Evolutionary conservation across 1,140 invertebrate genomes (phyloP).

Genomic region (Lysiphlebus fabarum): DNA sequence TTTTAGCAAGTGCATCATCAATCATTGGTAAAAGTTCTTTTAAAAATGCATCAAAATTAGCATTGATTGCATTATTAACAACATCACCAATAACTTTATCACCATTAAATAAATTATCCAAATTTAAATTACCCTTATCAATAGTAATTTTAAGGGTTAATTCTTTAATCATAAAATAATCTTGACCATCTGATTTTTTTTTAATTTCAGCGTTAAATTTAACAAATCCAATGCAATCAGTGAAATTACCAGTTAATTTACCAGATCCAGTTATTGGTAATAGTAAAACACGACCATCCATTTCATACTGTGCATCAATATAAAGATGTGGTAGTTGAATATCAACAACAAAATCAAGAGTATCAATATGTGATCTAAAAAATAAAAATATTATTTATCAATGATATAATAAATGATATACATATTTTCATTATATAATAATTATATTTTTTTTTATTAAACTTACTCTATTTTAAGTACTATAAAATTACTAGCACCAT

Average conservation of each 20-base stretch:
- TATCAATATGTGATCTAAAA: conserved; percentile 54
- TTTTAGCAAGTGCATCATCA: conserved; percentile 56
- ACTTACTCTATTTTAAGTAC: conserved; percentile 59
- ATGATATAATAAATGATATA: neutral
- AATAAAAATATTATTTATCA: conserved; percentile 13
- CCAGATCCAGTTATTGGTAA: conserved; percentile 63
- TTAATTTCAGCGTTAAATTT: conserved; percentile 50
- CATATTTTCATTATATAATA: neutral
- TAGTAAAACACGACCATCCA: conserved; percentile 62
- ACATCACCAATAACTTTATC: conserved; percentile 56
- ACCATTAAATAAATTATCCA: conserved; percentile 65
- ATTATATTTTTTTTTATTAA: too few relatives aligned
- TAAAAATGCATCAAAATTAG: conserved; percentile 60
- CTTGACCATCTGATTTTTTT: conserved; percentile 51
- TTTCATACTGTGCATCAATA: conserved; percentile 60
- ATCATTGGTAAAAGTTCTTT: conserved; percentile 60
- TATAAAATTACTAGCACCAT: conserved; percentile 61
- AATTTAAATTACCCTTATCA: conserved; percentile 57
- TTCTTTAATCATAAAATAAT: conserved; percentile 56
- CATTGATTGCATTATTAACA: conserved; percentile 63
- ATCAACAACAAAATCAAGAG: conserved; percentile 52
- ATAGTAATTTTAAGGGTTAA: conserved; percentile 59
- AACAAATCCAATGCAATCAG: conserved; percentile 57
- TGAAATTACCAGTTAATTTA: conserved; percentile 61
- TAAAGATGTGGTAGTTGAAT: conserved; percentile 57